These are phyloP conservation scores for Antrozous pallidus DNA, from an alignment of 2,797 vertebrate genomes.

Conservation along the genomic window DNA sequence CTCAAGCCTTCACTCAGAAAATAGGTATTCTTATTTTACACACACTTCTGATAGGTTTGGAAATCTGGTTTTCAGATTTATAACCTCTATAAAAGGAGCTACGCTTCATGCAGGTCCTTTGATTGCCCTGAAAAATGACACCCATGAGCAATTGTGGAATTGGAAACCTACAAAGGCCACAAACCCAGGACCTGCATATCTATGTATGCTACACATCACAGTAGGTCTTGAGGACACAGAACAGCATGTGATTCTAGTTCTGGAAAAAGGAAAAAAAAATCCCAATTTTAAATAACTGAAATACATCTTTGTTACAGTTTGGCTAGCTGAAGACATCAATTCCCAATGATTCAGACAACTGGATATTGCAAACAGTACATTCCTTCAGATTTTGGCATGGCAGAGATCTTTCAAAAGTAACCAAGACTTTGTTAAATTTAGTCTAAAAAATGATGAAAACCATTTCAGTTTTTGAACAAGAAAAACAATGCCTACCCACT, in stretches of 20 bases:
- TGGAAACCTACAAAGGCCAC: not conserved
- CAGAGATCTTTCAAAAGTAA: not conserved
- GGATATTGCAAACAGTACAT: not conserved
- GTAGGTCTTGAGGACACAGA: not conserved
- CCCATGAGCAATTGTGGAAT: not conserved
- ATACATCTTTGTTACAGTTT: not conserved
- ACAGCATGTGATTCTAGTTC: not conserved
- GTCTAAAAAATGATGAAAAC: not conserved
- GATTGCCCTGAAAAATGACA: conserved; percentile 34
- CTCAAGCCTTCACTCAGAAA: conserved; percentile 16
- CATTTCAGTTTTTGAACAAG: not conserved
- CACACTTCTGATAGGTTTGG: not conserved
- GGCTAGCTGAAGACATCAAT: not conserved
- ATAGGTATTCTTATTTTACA: conserved; percentile 42
- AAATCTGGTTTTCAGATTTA: conserved; percentile 48
- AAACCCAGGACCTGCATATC: not conserved
- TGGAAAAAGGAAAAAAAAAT: not conserved
- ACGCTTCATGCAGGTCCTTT: not conserved
- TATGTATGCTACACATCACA: not conserved
- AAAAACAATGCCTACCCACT: not conserved
- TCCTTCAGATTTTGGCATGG: not conserved
- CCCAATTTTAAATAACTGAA: not conserved
- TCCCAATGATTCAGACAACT: not conserved
- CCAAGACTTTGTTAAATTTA: not conserved
- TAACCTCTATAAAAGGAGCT: not conserved